Evolutionary conservation across 2,113 vertebrate species (phyloP), one percentile per base, ranked within the genome.

Genomic region (Lophochroa leadbeateri): DNA sequence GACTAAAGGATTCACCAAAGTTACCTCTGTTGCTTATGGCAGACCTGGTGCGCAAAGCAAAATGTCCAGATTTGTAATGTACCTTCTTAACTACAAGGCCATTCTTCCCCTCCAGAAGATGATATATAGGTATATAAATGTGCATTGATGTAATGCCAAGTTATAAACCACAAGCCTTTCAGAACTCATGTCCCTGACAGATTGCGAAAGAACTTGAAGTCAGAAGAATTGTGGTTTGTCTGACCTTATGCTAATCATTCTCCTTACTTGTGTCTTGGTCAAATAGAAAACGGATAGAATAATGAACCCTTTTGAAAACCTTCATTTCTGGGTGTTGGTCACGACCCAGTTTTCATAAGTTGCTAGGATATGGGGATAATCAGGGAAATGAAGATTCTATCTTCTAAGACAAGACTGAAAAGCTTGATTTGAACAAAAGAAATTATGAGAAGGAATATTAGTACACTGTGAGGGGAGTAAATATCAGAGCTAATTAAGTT

Each of bases 101-200:
- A 18, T 60, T 80, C 90, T 89, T 86, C 52, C 84, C 53, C 77
- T 92, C 76, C 24, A 72, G 52, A 95, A 96, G 82, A 94, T 88
- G 94, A 95, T 96, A 86, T 95, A 96, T 97, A 92, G 94, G 92
- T 97, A 94, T 93, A 96, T 89, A 96, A 96, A 96, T 95, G 86
- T 80, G 81, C 95, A 95, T 95, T 96, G 95, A 98, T 97, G 94
- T 94, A 95, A 92, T 95, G 95, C 93, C 94, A 97, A 95, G 93
- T 94, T 94, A 96, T 96, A 97, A 96, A 97, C 94, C 90, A 76
- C 91, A 89, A 89, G 74, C 82, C 89, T 94, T 96, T 96, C 96
- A 94, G 88, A 97, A 96, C 91, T 91, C 91, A 78, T 91, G 78
- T 96, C 61, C 87, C 90, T 96, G 97, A 97, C 47, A 95, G 94